Conservation (phyloP, 1,140 invertebrate genomes). For the Leptoteleia sp. region DNA sequence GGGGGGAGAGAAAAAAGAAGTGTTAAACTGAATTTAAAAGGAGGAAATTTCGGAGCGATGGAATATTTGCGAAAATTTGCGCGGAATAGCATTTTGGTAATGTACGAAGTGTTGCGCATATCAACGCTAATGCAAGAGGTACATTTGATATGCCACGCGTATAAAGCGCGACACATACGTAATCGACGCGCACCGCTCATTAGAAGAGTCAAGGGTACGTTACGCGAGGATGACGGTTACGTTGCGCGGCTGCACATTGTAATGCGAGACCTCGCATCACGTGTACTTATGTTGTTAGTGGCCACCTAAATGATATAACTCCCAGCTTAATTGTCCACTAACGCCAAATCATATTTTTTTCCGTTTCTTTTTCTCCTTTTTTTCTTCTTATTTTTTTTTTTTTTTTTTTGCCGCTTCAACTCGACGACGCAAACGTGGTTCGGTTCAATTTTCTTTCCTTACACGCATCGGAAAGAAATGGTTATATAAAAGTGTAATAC, state of each 20-base stretch:
- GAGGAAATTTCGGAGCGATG: no score
- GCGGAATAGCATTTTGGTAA: conserved; percentile 45
- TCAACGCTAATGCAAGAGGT: conserved; percentile 43
- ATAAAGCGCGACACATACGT: conserved; percentile 67
- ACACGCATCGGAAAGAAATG: neutral
- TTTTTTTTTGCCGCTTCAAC: neutral
- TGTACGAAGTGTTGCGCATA: conserved; percentile 38
- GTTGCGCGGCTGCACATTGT: conserved; percentile 58
- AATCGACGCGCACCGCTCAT: conserved; percentile 77
- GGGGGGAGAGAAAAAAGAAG: no score
- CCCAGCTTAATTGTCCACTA: conserved; percentile 46
- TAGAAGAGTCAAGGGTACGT: conserved; percentile 78
- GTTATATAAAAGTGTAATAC: neutral
- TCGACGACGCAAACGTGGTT: neutral
- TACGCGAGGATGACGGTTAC: conserved; percentile 76
- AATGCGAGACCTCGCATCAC: conserved; percentile 68
- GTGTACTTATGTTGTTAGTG: conserved; percentile 50
- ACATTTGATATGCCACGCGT: conserved; percentile 62
- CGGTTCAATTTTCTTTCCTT: neutral
- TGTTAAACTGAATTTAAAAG: no score
- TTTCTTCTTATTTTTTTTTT: neutral
- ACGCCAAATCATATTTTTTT: conserved; percentile 13
- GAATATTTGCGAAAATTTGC: no score
- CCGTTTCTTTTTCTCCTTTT: neutral
- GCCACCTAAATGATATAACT: conserved; percentile 54